These are phyloP conservation scores for Eristalis pertinax DNA, from an alignment of 2,888 invertebrate genomes.

Conservation along the genomic window DNA sequence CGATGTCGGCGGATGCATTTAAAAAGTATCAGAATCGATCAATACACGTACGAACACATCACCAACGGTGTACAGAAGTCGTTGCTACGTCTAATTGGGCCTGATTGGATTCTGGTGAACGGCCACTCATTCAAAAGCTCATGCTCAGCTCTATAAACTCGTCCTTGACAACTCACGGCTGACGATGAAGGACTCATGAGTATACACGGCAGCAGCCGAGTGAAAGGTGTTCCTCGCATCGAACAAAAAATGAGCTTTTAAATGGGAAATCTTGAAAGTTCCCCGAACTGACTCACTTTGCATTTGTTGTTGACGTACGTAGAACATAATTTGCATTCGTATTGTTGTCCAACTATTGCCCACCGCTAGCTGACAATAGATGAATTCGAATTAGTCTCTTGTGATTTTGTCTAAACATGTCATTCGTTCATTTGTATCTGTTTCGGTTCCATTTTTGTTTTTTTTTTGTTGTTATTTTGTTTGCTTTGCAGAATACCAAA, in stretches of 20 bases:
- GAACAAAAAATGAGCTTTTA: not conserved
- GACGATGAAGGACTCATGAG: no score
- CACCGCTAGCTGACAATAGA: conserved; percentile 26
- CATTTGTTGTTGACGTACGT: not conserved
- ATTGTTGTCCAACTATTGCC: not conserved
- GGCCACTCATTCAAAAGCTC: no score
- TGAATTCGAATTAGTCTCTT: conserved; percentile 43
- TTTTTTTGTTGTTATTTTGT: conserved; percentile 1
- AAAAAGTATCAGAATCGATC: no score
- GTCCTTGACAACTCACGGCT: no score
- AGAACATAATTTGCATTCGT: conserved; percentile 3
- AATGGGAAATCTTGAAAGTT: not conserved
- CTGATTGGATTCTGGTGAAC: no score
- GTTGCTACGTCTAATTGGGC: no score
- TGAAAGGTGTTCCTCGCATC: not conserved
- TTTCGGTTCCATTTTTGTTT: not conserved
- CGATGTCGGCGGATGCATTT: no score
- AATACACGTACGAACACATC: no score
- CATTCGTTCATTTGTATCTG: not conserved
- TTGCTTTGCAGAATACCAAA: conserved; percentile 39
- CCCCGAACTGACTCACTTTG: not conserved
- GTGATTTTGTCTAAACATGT: conserved; percentile 28
- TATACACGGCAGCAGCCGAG: no score
- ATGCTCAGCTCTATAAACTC: no score
- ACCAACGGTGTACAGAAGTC: no score